Evolutionary conservation across 2,888 invertebrate genomes (phyloP).

Genomic region (Melinaea marsaeus): DNA sequence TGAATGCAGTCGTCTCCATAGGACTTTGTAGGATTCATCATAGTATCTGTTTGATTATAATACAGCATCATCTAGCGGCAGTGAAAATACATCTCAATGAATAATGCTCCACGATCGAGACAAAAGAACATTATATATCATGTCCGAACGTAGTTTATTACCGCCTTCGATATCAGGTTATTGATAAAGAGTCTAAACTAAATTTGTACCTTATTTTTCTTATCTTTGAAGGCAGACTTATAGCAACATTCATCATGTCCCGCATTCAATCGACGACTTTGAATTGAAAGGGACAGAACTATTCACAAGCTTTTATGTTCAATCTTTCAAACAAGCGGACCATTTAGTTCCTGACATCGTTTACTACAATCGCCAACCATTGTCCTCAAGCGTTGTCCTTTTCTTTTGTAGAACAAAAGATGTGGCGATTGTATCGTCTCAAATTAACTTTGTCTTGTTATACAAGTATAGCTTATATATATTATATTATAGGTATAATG

Average conservation of each 20-base stretch:
- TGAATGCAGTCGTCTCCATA: conserved; percentile 18
- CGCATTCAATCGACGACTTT: conserved; percentile 48
- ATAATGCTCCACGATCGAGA: conserved; percentile 21
- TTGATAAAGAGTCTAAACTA: conserved; percentile 22
- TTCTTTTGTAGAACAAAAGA: conserved; percentile 48
- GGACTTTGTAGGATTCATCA: conserved; percentile 16
- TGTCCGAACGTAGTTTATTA: conserved; percentile 21
- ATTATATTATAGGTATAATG: conserved; percentile 38
- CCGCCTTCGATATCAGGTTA: conserved; percentile 18
- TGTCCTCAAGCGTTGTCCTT: conserved; percentile 44
- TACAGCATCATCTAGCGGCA: conserved; percentile 23
- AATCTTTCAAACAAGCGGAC: conserved; percentile 60
- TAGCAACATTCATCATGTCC: conserved; percentile 50
- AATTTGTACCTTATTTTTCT: conserved; percentile 23
- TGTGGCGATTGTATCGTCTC: conserved; percentile 40
- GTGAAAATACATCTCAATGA: conserved; percentile 24
- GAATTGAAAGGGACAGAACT: conserved; percentile 46
- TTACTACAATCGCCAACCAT: conserved; percentile 53
- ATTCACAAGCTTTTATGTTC: conserved; percentile 52
- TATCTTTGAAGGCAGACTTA: conserved; percentile 31
- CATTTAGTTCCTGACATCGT: conserved; percentile 66
- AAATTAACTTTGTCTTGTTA: conserved; percentile 38
- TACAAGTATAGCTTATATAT: conserved; percentile 30
- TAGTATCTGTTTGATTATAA: conserved; percentile 15
- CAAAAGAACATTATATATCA: conserved; percentile 21